A percentile compares a stretch with the other conserved stretches of the same genome.
phyloP scores from a whole-genome alignment of 2,888 invertebrate genomes.

The Spatulosminthurus flaviceps region DNA sequence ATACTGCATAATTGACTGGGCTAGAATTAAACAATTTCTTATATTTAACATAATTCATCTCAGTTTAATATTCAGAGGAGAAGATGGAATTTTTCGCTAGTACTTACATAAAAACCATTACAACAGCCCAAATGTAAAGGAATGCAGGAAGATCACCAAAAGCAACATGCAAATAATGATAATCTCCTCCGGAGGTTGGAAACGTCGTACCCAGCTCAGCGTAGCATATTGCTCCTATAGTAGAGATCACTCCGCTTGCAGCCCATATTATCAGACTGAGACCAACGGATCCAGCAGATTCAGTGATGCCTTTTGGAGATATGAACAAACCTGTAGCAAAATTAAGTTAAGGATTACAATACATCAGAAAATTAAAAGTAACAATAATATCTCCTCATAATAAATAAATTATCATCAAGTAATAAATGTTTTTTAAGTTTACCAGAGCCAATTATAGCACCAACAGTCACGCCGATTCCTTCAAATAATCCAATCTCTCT shows the following conservation, averaged over 20 bases:
- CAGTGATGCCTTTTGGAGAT: slow-evolving; percentile 60
- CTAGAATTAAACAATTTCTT: slow-evolving; percentile 42
- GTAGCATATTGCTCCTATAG: slow-evolving; percentile 58
- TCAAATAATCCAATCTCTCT: slow-evolving; percentile 83
- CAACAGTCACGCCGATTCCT: slow-evolving; percentile 87
- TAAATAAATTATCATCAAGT: not conserved
- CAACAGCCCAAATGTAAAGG: slow-evolving; percentile 55
- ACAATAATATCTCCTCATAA: not conserved
- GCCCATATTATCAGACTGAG: slow-evolving; percentile 58
- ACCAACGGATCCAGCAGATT: slow-evolving; percentile 57
- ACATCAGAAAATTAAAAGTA: not conserved
- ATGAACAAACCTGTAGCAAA: slow-evolving; percentile 59
- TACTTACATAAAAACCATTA: slow-evolving; percentile 55
- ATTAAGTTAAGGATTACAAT: not conserved
- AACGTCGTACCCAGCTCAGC: slow-evolving; percentile 60
- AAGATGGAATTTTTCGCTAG: too few species aligned
- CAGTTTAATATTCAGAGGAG: not conserved
- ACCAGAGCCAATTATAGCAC: slow-evolving; percentile 60
- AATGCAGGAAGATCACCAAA: slow-evolving; percentile 58
- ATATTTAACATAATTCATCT: not conserved
- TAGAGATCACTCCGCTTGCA: slow-evolving; percentile 54
- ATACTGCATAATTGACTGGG: slow-evolving; percentile 59
- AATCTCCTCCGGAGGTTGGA: slow-evolving; percentile 57
- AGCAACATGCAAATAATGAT: slow-evolving; percentile 56
- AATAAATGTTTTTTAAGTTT: slow-evolving; percentile 19